Evolutionary conservation across 1,140 invertebrate genomes (phyloP).

Genomic region (Halesus radiatus): DNA sequence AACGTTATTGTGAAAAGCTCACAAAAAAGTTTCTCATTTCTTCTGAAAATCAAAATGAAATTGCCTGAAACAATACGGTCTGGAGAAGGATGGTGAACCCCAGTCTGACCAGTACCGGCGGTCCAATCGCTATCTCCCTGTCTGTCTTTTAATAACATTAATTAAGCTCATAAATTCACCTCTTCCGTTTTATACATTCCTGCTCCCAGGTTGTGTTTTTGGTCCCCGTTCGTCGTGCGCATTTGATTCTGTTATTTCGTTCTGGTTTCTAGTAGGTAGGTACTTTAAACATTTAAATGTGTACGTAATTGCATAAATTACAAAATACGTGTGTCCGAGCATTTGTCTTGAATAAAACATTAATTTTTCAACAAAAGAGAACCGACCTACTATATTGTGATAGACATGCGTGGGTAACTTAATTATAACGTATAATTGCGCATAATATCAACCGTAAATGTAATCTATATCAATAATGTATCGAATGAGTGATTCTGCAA

Average conservation of each 20-base stretch:
- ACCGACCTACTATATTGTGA: too few relatives aligned
- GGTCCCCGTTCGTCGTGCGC: not conserved
- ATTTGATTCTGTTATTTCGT: not conserved
- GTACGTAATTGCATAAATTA: not conserved
- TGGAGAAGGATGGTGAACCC: not conserved
- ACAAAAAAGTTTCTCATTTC: not conserved
- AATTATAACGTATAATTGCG: too few relatives aligned
- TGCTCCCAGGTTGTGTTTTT: not conserved
- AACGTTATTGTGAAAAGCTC: too few relatives aligned
- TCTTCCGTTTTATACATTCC: constrained; percentile 2
- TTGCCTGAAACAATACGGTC: not conserved
- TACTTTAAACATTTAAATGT: not conserved
- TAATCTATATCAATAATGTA: too few relatives aligned
- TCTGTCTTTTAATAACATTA: constrained; percentile 22
- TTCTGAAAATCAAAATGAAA: not conserved
- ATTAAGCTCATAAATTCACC: constrained; percentile 17
- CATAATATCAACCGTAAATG: too few relatives aligned
- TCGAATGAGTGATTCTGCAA: too few relatives aligned
- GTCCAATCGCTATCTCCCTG: not conserved
- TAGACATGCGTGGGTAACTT: too few relatives aligned
- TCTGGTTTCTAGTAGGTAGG: not conserved
- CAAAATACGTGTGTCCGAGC: too few relatives aligned
- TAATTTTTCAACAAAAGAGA: too few relatives aligned
- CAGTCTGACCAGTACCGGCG: not conserved
- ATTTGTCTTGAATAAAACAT: too few relatives aligned